Percentiles rank a stretch among this genome's conserved stretches.
Conservation (phyloP, 2,888 invertebrate species). For the Cephus pulcher region DNA sequence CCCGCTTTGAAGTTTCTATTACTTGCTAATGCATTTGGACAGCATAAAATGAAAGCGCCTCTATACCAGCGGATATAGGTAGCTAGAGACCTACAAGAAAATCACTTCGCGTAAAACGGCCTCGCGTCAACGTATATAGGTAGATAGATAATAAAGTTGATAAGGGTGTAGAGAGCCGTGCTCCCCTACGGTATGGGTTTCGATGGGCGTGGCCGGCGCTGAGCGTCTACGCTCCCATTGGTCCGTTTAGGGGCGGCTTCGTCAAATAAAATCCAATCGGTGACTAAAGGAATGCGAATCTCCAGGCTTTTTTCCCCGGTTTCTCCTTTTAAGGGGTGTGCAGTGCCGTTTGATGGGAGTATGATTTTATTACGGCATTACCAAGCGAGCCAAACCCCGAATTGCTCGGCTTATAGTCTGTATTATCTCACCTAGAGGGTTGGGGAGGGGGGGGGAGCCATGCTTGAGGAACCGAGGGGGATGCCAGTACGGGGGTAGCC, state of each 20-base stretch:
- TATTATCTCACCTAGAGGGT: constrained; percentile 59
- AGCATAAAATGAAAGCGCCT: constrained; percentile 19
- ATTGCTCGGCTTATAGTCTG: constrained; percentile 65
- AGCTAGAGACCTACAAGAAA: constrained; percentile 46
- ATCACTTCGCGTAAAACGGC: constrained; percentile 51
- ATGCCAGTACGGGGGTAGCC: constrained; percentile 14
- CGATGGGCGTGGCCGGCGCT: constrained; percentile 58
- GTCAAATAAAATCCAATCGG: constrained; percentile 67
- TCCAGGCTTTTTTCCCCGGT: constrained; percentile 56
- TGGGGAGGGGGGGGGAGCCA: background rate
- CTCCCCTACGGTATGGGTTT: constrained; percentile 33
- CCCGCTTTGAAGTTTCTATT: background rate
- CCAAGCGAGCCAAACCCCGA: constrained; percentile 62
- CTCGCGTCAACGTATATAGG: constrained; percentile 36
- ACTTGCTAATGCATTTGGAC: constrained; percentile 21
- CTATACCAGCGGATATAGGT: background rate
- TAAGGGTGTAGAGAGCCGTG: constrained; percentile 60
- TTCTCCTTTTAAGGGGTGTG: constrained; percentile 49
- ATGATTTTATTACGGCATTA: constrained; percentile 68
- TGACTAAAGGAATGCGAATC: constrained; percentile 64
- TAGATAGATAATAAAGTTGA: constrained; percentile 65
- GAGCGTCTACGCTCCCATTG: constrained; percentile 53
- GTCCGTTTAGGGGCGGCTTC: constrained; percentile 55
- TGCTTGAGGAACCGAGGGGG: constrained; percentile 15
- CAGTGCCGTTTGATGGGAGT: constrained; percentile 63